phyloP scores from a whole-genome alignment of 2,113 vertebrate species.

The Dromiciops gliroides region DNA sequence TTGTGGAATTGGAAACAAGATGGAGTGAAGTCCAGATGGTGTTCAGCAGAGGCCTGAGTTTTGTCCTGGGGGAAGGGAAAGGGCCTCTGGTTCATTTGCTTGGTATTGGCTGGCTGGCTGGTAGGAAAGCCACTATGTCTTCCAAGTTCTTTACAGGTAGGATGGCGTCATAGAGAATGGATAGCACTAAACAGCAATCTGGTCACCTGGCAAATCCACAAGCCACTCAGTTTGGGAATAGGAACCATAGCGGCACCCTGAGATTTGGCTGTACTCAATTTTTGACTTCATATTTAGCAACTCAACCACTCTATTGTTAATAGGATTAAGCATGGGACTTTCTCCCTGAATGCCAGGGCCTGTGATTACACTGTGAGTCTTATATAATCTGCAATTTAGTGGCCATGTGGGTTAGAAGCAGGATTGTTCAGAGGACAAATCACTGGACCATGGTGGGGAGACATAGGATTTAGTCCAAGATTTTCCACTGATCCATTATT shows the following conservation, averaged over 20 bases:
- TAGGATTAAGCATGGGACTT: conserved; percentile 12
- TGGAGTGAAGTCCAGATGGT: conserved; percentile 70
- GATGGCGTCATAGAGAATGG: conserved; percentile 52
- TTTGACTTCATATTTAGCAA: conserved; percentile 56
- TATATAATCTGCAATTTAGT: background rate
- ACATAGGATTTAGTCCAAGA: background rate
- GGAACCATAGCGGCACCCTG: conserved; percentile 61
- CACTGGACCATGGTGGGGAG: background rate
- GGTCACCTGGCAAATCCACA: conserved; percentile 62
- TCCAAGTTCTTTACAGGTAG: conserved; percentile 30
- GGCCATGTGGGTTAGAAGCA: background rate
- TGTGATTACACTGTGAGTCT: background rate
- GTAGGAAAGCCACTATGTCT: background rate
- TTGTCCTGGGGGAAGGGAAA: conserved; percentile 27
- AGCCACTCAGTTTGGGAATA: conserved; percentile 59
- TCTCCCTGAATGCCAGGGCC: background rate
- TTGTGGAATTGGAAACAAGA: conserved; percentile 58
- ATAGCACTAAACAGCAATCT: conserved; percentile 64
- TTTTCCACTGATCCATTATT: background rate
- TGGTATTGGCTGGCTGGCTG: conserved; percentile 47
- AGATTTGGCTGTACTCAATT: conserved; percentile 59
- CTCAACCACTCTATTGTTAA: conserved; percentile 37
- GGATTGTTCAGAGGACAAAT: background rate
- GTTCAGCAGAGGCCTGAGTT: conserved; percentile 38
- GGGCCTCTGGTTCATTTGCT: conserved; percentile 64